Base-by-base conservation (phyloP, 2,797 vertebrate genomes). In the Picus viridis region DNA sequence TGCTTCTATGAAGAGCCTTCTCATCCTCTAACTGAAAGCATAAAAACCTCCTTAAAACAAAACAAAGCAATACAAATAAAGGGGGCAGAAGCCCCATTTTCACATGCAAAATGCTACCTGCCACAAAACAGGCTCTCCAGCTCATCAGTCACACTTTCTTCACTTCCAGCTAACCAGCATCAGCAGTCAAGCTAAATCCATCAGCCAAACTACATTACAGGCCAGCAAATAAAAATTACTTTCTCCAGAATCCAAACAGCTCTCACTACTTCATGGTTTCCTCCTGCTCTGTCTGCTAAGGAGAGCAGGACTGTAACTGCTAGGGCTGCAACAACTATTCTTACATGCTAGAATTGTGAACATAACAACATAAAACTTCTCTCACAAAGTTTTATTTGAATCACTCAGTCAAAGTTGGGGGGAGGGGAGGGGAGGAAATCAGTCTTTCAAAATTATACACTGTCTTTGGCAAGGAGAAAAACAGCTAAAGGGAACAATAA, bases 401-500 rank as follows among this genome's bases (percentile, higher is more conserved):
- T 87, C 68, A 53, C 45, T 89, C 82, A 80, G 72, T 83, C 77
- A 82, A 96, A 93, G 39, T 39, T 12, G 39, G 39, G 39, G 39
- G 39, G 12, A 10, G 39, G 39, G 69, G 59, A 70, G 59, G 67
- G 27, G 15, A 9, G 26, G 15, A 71, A 43, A 23, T 16, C 61
- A 34, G 61, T 62, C 80, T 89, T 86, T 83, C 30, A 72, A 76
- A 93, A 86, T 67, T 61, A 87, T 43, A 81, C 69, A 65, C 54
- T 72, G 39, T 71, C 68, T 94, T 91, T 72, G 27, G 75, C 45
- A 89, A 91, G 62, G 88, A 92, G 88, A 80, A 91, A 93, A 95
- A 90, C 57, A 90, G 86, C 89, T 94, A 89, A 89, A 81, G 70
- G 79, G 90, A 94, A 80, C 56, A 93, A 94, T 91, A 89, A 88